Base-by-base conservation (phyloP, 2,888 invertebrate genomes). In the Sabatieria punctata region DNA sequence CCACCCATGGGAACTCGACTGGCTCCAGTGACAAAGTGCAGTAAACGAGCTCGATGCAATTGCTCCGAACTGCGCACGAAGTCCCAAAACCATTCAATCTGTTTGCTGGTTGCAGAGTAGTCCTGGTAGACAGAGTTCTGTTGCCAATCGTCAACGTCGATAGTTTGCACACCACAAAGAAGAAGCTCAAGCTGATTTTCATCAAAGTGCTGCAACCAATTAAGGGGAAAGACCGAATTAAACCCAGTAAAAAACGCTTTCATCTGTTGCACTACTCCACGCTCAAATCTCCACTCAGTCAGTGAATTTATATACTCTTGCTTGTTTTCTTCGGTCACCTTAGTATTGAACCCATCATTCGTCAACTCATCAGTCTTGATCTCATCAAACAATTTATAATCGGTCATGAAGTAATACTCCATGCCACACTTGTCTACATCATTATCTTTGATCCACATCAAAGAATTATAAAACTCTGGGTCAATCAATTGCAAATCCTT, bases 61-160 rank as follows among this genome's bases (percentile, higher is more conserved):
- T 88, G 89, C 65, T 93, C 91, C 57, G 89, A 84, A 70, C 89
- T 85, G 51, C 82, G 76, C 4, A 93, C 88, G 73, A 91, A 91
- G 85, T 91, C 70, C 91, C 91, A 93, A 68, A 93, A 93, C 91
- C 91, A 93, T 37, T 78, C 76, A 38, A 95, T 83, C 25, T 93
- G 93, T 68, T 91, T 93, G 66, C 85, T 85, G 63, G 79, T 85
- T 48, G 89, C 77, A 52, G 88, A 91, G 68, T 95, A 95, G 71
- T 95, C 91, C 50, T 91, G 75, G 69, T 95, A 95, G 63, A 93
- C 91, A 25, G 91, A 83, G 70, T 91, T 85, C 49, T 84, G 75
- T 69, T 93, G 89, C 93, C 95, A 95, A 71, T 95, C 93, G 61
- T 91, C 91, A 13, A 93, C 85, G 69, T 95, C 93, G 50, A 95